phyloP scores from a whole-genome alignment of 1,140 invertebrate genomes.

The Bombus terrestris region DNA sequence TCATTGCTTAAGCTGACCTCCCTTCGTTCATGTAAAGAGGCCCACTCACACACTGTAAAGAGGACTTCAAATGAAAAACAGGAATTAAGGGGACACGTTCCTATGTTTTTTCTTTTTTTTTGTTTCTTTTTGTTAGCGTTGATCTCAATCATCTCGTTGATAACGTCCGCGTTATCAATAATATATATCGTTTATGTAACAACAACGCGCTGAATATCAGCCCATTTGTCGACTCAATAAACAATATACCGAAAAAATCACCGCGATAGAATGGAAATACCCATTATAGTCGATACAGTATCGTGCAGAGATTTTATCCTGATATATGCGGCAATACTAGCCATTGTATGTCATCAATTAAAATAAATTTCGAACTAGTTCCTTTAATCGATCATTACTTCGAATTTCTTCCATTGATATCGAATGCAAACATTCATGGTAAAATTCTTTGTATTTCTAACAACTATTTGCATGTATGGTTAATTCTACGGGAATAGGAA shows the following conservation, averaged over 20 bases:
- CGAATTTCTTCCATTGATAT: not conserved
- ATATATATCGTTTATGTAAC: not conserved
- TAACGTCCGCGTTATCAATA: not conserved
- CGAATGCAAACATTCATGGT: not conserved
- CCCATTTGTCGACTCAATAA: not conserved
- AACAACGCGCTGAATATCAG: not conserved
- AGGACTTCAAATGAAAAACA: not conserved
- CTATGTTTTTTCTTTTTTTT: not conserved
- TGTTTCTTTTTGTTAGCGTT: not conserved
- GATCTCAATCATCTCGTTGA: not conserved
- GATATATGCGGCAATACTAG: not conserved
- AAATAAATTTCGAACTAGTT: not conserved
- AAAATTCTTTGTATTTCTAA: too few species aligned
- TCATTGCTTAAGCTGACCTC: too few species aligned
- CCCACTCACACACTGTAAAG: too few species aligned
- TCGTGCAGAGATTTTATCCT: not conserved
- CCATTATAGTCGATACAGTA: not conserved
- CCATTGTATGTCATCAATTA: not conserved
- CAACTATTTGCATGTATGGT: too few species aligned
- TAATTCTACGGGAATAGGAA: too few species aligned
- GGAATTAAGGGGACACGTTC: too few species aligned
- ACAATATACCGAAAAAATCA: not conserved
- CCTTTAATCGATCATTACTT: not conserved
- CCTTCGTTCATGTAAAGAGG: too few species aligned
- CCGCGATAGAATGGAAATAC: not conserved